Conservation (phyloP, 2,797 vertebrate species). For the Pteropus rufus region DNA sequence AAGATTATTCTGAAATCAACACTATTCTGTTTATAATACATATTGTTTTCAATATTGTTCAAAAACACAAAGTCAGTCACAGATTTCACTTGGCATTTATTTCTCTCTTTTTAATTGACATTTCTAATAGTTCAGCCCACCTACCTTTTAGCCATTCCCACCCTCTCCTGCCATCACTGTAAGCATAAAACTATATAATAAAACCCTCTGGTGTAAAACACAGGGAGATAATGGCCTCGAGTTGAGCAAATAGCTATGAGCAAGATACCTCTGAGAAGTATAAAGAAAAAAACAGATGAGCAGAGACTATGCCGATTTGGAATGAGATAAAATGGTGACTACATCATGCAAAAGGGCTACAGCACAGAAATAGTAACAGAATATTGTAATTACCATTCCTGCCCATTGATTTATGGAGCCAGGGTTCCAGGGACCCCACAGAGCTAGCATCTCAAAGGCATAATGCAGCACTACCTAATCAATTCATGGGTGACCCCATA, state of each 20-base stretch:
- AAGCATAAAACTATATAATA: neutral
- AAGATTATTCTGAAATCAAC: neutral
- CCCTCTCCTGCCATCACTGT: neutral
- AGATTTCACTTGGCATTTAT: neutral
- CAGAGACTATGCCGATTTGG: neutral
- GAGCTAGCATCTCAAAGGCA: slow-evolving; percentile 25
- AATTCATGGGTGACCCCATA: slow-evolving; percentile 56
- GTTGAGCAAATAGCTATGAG: neutral
- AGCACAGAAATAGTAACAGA: slow-evolving; percentile 11
- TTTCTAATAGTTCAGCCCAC: slow-evolving; percentile 28
- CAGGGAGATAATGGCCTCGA: neutral
- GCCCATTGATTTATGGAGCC: slow-evolving; percentile 19
- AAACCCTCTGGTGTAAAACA: neutral
- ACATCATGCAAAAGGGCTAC: neutral
- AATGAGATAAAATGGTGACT: slow-evolving; percentile 24
- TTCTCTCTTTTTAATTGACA: neutral
- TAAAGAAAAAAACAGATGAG: neutral
- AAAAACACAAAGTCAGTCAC: neutral
- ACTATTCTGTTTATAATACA: neutral
- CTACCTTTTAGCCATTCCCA: neutral
- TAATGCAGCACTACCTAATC: slow-evolving; percentile 38
- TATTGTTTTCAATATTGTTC: neutral
- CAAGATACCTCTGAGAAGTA: slow-evolving; percentile 4
- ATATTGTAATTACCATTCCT: neutral
- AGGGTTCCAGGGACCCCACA: neutral